Percentiles rank a stretch among this genome's conserved stretches.
Conservation (phyloP, 1,140 invertebrate genomes). For the Hycleus phaleratus region DNA sequence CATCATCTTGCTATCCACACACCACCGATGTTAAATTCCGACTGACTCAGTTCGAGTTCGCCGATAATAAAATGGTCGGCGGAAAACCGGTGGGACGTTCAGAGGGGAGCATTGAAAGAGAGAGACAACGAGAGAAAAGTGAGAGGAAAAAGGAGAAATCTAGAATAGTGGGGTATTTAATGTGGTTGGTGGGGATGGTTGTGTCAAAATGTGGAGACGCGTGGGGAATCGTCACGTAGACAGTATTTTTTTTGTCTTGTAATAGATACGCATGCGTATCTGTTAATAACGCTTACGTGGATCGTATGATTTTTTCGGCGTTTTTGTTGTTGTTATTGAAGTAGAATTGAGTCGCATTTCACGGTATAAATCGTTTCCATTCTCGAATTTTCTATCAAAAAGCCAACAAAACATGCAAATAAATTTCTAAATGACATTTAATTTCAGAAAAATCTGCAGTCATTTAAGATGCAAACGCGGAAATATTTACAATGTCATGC, state of each 20-base stretch:
- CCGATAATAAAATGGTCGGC: background rate
- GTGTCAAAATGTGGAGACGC: background rate
- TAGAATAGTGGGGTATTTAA: conserved; percentile 23
- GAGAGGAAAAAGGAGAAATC: conserved; percentile 25
- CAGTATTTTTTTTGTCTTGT: background rate
- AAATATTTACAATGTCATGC: too few species aligned
- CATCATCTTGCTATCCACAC: conserved; percentile 24
- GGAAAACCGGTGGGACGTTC: background rate
- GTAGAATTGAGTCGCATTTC: too few species aligned
- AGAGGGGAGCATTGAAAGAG: conserved; percentile 27
- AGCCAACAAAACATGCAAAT: too few species aligned
- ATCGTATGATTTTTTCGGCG: background rate
- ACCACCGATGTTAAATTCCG: conserved; percentile 37
- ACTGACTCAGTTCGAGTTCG: conserved; percentile 23
- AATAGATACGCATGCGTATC: background rate
- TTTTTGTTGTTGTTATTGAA: too few species aligned
- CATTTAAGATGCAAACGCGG: too few species aligned
- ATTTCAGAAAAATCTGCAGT: too few species aligned
- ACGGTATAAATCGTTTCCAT: too few species aligned
- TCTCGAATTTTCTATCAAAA: too few species aligned
- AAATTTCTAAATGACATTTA: too few species aligned
- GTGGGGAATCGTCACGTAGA: background rate
- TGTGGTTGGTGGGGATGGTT: background rate
- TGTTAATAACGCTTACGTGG: background rate
- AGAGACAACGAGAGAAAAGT: conserved; percentile 15